A percentile compares a stretch with the other conserved stretches of the same genome.
These are phyloP conservation scores for Stratiomys singularior DNA, from an alignment of 2,888 invertebrate genomes.

Conservation along the genomic window DNA sequence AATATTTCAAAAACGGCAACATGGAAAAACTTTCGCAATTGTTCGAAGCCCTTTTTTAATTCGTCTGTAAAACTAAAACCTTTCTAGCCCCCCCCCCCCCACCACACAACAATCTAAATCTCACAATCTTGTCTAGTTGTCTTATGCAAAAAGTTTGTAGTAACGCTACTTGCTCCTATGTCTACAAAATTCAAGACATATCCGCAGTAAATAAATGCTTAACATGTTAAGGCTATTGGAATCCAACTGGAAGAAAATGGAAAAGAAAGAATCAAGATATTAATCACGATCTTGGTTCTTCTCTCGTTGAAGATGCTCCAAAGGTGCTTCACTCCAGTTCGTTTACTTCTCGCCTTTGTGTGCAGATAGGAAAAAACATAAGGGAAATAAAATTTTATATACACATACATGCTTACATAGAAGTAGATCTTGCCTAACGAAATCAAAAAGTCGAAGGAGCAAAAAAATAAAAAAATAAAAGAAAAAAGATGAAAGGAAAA, in stretches of 20 bases:
- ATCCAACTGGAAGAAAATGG: no score
- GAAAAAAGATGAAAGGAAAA: background rate
- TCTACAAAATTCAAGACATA: background rate
- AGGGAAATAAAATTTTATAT: background rate
- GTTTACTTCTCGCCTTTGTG: background rate
- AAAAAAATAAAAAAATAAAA: background rate
- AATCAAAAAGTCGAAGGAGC: background rate
- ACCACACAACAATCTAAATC: background rate
- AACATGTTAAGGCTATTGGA: background rate
- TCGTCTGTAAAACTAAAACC: background rate
- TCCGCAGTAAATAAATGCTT: constrained; percentile 16
- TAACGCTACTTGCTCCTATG: no score
- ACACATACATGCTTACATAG: background rate
- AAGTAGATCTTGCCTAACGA: background rate
- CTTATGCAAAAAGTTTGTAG: background rate
- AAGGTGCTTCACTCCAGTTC: constrained; percentile 25
- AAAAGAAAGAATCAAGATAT: no score
- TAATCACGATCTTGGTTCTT: no score
- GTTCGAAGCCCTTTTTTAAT: background rate
- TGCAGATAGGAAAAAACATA: background rate
- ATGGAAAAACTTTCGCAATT: background rate
- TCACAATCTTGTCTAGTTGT: background rate
- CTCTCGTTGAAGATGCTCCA: constrained; percentile 1
- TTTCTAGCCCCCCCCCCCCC: background rate
- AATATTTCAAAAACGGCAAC: background rate